Conservation (phyloP, 2,888 invertebrate genomes). For the Brenthis daphne region DNA sequence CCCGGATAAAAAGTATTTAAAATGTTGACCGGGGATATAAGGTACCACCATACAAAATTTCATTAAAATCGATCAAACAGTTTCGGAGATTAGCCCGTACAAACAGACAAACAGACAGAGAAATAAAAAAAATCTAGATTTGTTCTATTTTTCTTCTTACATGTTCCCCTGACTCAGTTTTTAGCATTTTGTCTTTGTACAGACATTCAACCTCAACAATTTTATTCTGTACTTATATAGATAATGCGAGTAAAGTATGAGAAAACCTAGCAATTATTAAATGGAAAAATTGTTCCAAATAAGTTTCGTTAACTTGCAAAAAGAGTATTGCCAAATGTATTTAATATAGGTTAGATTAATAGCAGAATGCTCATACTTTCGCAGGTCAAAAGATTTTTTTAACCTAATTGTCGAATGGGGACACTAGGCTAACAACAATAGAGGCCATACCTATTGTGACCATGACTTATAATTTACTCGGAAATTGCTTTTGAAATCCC, state of each 20-base stretch:
- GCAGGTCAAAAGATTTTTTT: constrained; percentile 37
- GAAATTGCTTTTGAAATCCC: constrained; percentile 9
- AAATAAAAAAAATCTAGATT: too few species aligned
- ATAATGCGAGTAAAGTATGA: neutral
- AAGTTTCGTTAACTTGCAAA: neutral
- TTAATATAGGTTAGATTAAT: constrained; percentile 14
- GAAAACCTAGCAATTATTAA: neutral
- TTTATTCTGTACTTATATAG: too few species aligned
- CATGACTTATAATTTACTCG: constrained; percentile 10
- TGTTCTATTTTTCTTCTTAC: too few species aligned
- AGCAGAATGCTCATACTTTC: constrained; percentile 17
- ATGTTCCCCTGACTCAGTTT: too few species aligned
- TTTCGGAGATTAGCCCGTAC: too few species aligned
- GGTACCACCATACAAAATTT: too few species aligned
- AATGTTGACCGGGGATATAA: too few species aligned
- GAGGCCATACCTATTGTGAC: constrained; percentile 32
- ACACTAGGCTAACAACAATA: constrained; percentile 35
- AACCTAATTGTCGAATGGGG: constrained; percentile 43
- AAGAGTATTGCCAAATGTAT: constrained; percentile 11
- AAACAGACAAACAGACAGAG: too few species aligned
- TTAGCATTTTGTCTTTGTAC: too few species aligned
- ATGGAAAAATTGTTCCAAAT: neutral
- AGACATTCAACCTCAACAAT: too few species aligned
- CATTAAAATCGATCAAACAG: too few species aligned
- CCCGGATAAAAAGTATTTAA: too few species aligned